Percentiles rank a stretch among this genome's conserved stretches.
Evolutionary conservation across 2,113 vertebrate genomes (phyloP).

Genomic region (Siniperca knerii): DNA sequence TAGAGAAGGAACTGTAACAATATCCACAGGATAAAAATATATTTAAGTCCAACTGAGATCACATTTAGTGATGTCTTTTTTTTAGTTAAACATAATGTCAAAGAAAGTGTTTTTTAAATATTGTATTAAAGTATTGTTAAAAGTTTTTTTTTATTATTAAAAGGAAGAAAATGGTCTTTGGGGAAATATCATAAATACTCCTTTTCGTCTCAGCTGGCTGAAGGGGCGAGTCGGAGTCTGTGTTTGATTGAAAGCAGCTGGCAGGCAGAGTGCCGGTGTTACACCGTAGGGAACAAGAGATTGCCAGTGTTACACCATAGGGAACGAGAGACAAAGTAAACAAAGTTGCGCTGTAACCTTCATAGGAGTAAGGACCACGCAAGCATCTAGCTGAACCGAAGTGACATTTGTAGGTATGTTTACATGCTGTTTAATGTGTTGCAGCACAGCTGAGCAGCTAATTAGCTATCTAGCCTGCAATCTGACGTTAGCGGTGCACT

Average conservation of each 20-base stretch:
- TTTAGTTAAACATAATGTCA: background rate
- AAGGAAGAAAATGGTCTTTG: background rate
- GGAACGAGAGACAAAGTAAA: no score
- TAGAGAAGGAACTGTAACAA: background rate
- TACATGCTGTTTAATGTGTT: background rate
- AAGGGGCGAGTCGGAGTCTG: background rate
- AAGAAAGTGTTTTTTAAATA: background rate
- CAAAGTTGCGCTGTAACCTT: no score
- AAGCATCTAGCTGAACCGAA: background rate
- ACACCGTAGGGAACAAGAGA: no score
- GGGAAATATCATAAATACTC: background rate
- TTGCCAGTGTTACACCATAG: no score
- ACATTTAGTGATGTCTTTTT: background rate
- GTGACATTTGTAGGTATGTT: background rate
- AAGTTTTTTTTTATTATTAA: background rate
- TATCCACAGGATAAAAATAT: background rate
- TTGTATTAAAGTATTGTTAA: background rate
- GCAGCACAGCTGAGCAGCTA: background rate
- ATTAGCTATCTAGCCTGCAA: background rate
- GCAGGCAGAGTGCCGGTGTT: no score
- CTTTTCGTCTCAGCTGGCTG: background rate
- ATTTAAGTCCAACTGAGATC: background rate
- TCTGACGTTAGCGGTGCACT: background rate
- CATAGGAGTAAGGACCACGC: no score
- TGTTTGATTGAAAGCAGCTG: background rate